Evolutionary conservation across 1,140 invertebrate genomes (phyloP).

Genomic region (Lordiphosa collinella): DNA sequence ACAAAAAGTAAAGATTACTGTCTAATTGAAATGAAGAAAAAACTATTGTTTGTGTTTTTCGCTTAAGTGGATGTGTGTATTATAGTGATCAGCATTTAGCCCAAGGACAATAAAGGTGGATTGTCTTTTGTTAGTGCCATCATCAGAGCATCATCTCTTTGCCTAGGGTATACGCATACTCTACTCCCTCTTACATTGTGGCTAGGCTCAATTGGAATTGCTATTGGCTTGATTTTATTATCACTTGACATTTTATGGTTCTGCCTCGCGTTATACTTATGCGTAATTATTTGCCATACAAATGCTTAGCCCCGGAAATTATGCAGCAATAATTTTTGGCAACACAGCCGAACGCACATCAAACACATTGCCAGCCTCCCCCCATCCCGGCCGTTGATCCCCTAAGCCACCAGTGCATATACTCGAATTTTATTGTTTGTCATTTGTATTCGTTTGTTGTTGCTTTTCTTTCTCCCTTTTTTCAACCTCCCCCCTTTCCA

Average conservation of each 20-base stretch:
- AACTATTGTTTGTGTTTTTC: constrained; percentile 1
- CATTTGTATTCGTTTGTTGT: constrained; percentile 39
- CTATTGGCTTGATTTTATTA: constrained; percentile 21
- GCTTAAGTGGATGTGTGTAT: too few species aligned
- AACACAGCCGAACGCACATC: too few species aligned
- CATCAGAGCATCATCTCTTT: not conserved
- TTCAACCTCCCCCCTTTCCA: not conserved
- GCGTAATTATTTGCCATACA: constrained; percentile 55
- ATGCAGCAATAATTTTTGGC: constrained; percentile 57
- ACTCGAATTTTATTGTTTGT: constrained; percentile 75
- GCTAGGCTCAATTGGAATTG: constrained; percentile 30
- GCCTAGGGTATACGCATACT: not conserved
- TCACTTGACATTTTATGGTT: constrained; percentile 26
- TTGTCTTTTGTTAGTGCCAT: not conserved
- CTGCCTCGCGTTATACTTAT: constrained; percentile 13
- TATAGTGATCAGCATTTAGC: too few species aligned
- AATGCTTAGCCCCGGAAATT: constrained; percentile 55
- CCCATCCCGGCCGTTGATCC: constrained; percentile 40
- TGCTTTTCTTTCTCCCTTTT: not conserved
- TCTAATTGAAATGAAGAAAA: too few species aligned
- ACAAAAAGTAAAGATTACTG: too few species aligned
- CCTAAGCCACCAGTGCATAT: constrained; percentile 68
- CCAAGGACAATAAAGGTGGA: too few species aligned
- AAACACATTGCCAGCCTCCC: not conserved
- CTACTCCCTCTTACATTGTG: constrained; percentile 5